Base-by-base conservation (phyloP, 1,140 invertebrate genomes). In the Artemia franciscana region DNA sequence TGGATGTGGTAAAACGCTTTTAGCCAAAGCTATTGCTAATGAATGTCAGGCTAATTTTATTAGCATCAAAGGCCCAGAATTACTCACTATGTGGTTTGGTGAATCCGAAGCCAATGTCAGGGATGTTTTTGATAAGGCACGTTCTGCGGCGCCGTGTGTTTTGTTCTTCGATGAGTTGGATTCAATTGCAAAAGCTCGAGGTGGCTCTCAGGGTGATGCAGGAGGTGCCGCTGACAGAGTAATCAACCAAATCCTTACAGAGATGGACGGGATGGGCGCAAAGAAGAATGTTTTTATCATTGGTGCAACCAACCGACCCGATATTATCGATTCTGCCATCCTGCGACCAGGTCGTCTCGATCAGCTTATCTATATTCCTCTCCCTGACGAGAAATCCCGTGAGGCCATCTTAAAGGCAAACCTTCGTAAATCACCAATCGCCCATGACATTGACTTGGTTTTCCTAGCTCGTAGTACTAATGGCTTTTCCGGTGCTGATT, bases 251-350 rank as follows among this genome's bases (percentile, higher is more conserved):
- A 92, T 99, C 70, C 79, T 99, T 57, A 99, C 95, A 21, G 96
- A 99, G 78, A 99, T 99, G 95, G 96, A 99, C 74, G 95, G 96
- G 68, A 99, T 99, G 95, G 90, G 91, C 24, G 88, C 92, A 23
- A 99, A 99, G 79, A 99, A 99, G 76, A 99, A 99, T 74, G 95
- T 99, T 3, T 99, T 99, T 71, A 98, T 99, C 66, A 99, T 99
- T 74, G 39, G 93, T 73, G 89, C 90, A 26, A 93, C 90, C n/a
- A 93, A 92, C 76, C 73, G 82, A 70, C 83, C 82, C 64, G 76
- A 99, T 72, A 98, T 99, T 68, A 98, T 99, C 74, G 96, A 99
- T 80, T 88, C 93, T 39, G 96, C 96, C 61, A 98, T 99, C 73
- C 78, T 99, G 58, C 83, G 96, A 74, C 96, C 96, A 30, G 96